phyloP scores from a whole-genome alignment of 2,113 vertebrate genomes.

The Nothobranchius kuhntae region DNA sequence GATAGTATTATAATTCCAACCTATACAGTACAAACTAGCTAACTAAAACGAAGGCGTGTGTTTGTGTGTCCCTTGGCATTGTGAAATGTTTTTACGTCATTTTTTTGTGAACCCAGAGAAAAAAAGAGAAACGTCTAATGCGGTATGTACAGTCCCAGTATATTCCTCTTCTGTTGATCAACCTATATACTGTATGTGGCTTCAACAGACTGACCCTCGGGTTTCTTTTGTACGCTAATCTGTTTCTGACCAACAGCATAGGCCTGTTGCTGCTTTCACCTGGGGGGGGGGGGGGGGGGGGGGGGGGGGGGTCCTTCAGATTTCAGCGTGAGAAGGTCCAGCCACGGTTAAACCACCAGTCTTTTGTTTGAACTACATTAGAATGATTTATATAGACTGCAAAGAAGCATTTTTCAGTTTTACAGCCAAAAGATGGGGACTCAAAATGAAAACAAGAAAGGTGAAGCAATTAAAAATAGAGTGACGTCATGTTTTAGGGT shows the following conservation, averaged over 20 bases:
- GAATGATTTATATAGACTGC: conserved; percentile 54
- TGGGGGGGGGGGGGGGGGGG: conserved; percentile 24
- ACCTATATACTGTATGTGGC: conserved; percentile 71
- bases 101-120: conserved; percentile 75
- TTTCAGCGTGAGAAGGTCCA: conserved; percentile 41
- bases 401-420: conserved; percentile 57
- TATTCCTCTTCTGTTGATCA: conserved; percentile 55
- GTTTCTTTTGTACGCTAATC: conserved; percentile 59
- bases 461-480: conserved; percentile 44
- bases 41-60: conserved; percentile 82
- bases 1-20: conserved; percentile 82
- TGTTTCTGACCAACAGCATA: conserved; percentile 42
- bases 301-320: conserved; percentile 22
- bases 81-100: conserved; percentile 82
- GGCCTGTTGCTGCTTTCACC: conserved; percentile 44
- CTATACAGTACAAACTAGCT: conserved; percentile 83
- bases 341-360: conserved; percentile 36
- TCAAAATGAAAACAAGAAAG: conserved; percentile 47
- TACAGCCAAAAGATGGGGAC: conserved; percentile 54
- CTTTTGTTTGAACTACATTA: conserved; percentile 25
- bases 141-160: conserved; percentile 75
- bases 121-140: conserved; percentile 63
- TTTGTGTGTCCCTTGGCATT: conserved; percentile 84
- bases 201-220: conserved; percentile 59
- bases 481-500: conserved; percentile 30